These are phyloP conservation scores for Operophtera brumata DNA, from an alignment of 2,888 invertebrate species.

Conservation along the genomic window DNA sequence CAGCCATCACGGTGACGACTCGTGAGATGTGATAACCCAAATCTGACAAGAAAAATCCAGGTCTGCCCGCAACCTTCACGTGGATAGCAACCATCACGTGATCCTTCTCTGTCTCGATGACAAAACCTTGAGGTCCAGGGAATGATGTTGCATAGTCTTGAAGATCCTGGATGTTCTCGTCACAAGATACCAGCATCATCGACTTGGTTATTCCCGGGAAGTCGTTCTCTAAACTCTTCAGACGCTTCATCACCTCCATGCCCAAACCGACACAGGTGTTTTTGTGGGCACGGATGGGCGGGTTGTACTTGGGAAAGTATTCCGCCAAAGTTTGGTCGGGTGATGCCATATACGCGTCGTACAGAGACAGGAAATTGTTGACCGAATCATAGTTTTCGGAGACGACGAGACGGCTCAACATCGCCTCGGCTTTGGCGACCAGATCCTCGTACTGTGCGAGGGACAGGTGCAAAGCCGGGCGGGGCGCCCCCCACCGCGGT, in stretches of 20 bases:
- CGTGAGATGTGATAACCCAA: conserved; percentile 95
- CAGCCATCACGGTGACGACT: conserved; percentile 93
- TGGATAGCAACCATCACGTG: conserved; percentile 91
- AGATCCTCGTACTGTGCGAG: conserved; percentile 90
- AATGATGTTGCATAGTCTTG: conserved; percentile 83
- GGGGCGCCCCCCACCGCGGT: conserved; percentile 72
- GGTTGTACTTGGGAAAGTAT: conserved; percentile 90
- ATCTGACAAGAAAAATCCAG: conserved; percentile 90
- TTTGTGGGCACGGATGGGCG: conserved; percentile 90
- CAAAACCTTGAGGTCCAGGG: conserved; percentile 81
- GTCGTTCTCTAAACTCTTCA: conserved; percentile 82
- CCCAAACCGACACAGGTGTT: conserved; percentile 95
- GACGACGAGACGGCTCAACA: conserved; percentile 90
- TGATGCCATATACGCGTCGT: conserved; percentile 84
- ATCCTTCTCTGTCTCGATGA: conserved; percentile 90
- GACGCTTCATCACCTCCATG: conserved; percentile 88
- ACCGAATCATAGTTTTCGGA: conserved; percentile 94
- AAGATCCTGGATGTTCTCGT: conserved; percentile 88
- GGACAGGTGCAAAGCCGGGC: conserved; percentile 85
- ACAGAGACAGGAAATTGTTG: conserved; percentile 88
- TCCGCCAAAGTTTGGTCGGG: conserved; percentile 84
- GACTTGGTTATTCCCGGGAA: conserved; percentile 86
- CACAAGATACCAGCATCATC: conserved; percentile 90
- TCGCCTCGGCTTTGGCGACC: conserved; percentile 90
- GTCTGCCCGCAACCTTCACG: conserved; percentile 86